Conservation (phyloP, 2,113 vertebrate species). For the Oreochromis aureus region DNA sequence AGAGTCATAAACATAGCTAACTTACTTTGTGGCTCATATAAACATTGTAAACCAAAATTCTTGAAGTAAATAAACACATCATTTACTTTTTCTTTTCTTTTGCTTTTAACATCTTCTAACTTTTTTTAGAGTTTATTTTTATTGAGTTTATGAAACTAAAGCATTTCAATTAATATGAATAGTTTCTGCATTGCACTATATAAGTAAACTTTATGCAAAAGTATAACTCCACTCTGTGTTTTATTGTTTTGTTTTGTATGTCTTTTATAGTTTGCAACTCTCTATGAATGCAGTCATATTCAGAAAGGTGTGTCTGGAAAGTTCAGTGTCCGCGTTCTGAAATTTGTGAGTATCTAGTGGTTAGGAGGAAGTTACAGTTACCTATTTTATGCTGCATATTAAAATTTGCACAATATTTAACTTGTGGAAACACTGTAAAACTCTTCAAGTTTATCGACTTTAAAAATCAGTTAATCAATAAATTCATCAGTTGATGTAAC, state of each 20-base stretch:
- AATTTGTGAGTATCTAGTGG: neutral
- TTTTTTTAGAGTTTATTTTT: neutral
- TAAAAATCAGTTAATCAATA: neutral
- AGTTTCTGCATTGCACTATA: neutral
- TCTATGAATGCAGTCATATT: neutral
- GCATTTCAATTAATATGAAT: neutral
- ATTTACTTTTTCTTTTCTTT: neutral
- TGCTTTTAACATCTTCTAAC: neutral
- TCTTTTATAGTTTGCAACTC: neutral
- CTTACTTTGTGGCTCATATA: neutral
- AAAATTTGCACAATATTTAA: neutral
- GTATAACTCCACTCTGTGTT: neutral
- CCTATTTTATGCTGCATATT: neutral
- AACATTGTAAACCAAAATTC: neutral
- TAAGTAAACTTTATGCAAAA: neutral
- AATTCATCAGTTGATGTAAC: neutral
- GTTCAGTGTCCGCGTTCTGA: neutral
- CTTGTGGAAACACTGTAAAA: neutral
- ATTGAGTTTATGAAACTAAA: neutral
- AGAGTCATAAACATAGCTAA: neutral
- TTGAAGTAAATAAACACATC: neutral
- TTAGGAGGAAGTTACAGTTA: fast-evolving
- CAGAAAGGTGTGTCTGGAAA: neutral
- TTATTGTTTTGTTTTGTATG: neutral
- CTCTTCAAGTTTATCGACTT: neutral